phyloP scores from a whole-genome alignment of 1,140 invertebrate species.

The Bradynema listronoti region DNA sequence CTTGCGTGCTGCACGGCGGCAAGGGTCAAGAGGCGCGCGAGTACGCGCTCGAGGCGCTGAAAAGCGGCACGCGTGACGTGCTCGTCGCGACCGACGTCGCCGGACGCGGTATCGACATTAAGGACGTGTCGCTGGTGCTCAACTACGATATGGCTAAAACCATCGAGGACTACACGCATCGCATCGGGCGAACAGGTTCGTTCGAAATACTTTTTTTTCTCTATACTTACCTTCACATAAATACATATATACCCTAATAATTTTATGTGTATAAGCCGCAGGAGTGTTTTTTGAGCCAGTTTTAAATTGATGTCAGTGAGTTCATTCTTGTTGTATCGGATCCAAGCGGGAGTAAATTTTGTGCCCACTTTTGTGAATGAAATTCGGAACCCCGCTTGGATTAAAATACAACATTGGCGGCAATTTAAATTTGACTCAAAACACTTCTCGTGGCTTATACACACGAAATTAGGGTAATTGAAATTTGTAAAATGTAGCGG shows the following conservation, averaged over 20 bases:
- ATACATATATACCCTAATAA: not conserved
- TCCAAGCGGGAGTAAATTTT: no score
- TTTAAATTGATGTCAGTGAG: no score
- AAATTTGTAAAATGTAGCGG: no score
- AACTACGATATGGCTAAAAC: constrained; percentile 99
- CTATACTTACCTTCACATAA: not conserved
- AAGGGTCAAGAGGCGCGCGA: constrained; percentile 99
- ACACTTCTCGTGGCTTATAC: no score
- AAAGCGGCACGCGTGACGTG: constrained; percentile 80
- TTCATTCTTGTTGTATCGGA: no score
- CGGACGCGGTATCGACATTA: constrained; percentile 98
- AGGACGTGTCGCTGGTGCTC: constrained; percentile 77
- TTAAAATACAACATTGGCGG: no score
- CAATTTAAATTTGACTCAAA: no score
- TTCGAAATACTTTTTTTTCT: not conserved
- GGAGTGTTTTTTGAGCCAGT: no score
- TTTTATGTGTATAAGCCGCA: no score
- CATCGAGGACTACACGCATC: constrained; percentile 94
- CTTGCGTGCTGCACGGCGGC: constrained; percentile 93
- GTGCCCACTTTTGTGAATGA: no score
- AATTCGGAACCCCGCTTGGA: no score
- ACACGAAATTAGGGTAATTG: no score
- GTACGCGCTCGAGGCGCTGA: constrained; percentile 85
- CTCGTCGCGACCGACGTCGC: constrained; percentile 99
- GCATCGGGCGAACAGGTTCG: constrained; percentile 81